Base-by-base conservation (phyloP, 2,797 vertebrate species). In the Lacerta viridis region DNA sequence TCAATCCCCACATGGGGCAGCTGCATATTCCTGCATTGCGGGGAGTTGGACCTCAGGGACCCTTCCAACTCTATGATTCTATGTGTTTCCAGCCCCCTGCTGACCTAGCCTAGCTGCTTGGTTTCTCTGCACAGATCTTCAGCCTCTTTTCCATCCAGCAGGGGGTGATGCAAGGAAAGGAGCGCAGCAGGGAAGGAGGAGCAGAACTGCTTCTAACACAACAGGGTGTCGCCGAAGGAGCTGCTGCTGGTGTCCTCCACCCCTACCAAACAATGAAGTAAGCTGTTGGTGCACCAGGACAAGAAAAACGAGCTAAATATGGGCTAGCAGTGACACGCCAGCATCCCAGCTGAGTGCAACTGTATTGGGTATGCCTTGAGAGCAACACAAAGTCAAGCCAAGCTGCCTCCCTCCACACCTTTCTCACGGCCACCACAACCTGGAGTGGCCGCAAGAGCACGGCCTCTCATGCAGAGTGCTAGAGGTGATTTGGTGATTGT, bases 111-210 rank as follows among this genome's bases (percentile, higher is more conserved):
- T 61, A 59, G 55, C n/a, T 59, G 15, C 61, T 64, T 64, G 61
- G 61, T 23, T 64, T 25, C 25, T 84, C 11, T 39, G 27, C 33
- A 55, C 36, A 43, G 25, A 69, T 36, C 41, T 23, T 68, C 33
- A 41, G 18, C 64, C 61, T 61, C 20, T 79, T 84, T 88, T 36
- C 36, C 36, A 74, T n/a, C 66, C 76, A 88, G 50, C 76, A 84
- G 82, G 75, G 83, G 69, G 83, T n/a, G 46, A 18, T 55, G 79
- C 86, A 75, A 75, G 41, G 82, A 10, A 83, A 66, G 80, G 68
- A 39, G 33, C 61, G 23, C 20, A n/a, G 79, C 86, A 64, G 27
- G 41, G 82, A 5, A 83, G 43, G 80, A 43, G 25, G 18, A 18
- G 20, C 20, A 39, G 33, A 64, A 79, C 36, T 50, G 61, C 46